Conservation (phyloP, 2,113 vertebrate genomes). For the Bos taurus region ARS-UCD2.0 NC_037349.1:54534001-54534500, state of each 20-base stretch:
- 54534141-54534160: background rate
- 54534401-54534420: background rate
- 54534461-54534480: background rate
- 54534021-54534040: background rate
- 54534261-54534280: background rate
- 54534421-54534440: background rate
- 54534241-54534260: background rate
- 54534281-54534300: background rate
- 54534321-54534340: background rate
- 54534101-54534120: background rate
- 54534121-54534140: background rate
- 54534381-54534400: background rate
- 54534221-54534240: background rate
- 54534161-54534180: background rate
- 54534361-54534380: background rate
- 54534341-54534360: background rate
- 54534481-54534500: background rate
- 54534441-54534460: background rate
- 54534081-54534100: background rate
- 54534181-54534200: background rate
- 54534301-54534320: background rate
- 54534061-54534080: background rate
- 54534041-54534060: slow-evolving; percentile 11
- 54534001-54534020: background rate
- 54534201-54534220: background rate